phyloP scores from a whole-genome alignment of 2,888 invertebrate genomes.

The Ceriagrion tenellum region DNA sequence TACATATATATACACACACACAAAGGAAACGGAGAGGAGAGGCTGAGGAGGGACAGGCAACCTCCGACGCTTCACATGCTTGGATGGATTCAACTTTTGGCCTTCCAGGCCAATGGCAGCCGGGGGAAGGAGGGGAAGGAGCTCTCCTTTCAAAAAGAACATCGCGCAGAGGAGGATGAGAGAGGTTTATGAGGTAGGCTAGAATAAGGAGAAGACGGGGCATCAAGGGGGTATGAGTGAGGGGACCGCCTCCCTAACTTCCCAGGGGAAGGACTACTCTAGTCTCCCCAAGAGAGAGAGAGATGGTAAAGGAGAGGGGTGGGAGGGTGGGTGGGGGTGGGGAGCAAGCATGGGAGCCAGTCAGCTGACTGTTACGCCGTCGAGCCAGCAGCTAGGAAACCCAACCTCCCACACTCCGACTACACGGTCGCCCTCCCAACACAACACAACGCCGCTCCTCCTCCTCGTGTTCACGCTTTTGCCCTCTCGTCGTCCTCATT shows the following conservation, averaged over 20 bases:
- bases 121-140: slow-evolving; percentile 7
- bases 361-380: slow-evolving; percentile 56
- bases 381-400: slow-evolving; percentile 39
- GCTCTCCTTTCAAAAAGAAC: slow-evolving; percentile 43
- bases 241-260: slow-evolving; percentile 27
- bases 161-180: background rate
- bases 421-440: background rate
- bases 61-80: background rate
- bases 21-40: background rate
- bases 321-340: background rate
- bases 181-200: background rate
- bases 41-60: background rate
- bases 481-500: background rate
- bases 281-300: background rate
- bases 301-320: background rate
- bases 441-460: background rate
- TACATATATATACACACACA: too few species aligned
- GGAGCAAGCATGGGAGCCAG: slow-evolving; percentile 29
- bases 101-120: slow-evolving; percentile 59
- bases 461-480: slow-evolving; percentile 3
- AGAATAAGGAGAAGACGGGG: background rate
- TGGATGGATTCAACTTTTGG: slow-evolving; percentile 49
- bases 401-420: background rate
- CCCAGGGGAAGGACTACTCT: background rate
- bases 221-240: background rate